These are phyloP conservation scores for Lutjanus argentimaculatus DNA, from an alignment of 2,797 vertebrate genomes.

Conservation along the genomic window DNA sequence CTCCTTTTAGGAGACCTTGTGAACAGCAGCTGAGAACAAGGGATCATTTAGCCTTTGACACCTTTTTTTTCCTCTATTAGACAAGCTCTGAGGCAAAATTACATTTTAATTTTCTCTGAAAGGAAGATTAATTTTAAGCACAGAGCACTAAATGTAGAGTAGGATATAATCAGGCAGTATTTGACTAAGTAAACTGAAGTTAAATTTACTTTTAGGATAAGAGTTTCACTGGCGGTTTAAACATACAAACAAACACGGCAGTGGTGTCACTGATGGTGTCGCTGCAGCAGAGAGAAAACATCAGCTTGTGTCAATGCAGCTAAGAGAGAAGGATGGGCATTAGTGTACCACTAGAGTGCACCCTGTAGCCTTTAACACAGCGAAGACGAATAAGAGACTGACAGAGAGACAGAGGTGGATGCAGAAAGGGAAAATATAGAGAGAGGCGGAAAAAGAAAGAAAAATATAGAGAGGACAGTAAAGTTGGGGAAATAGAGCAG, in stretches of 20 bases:
- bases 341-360: constrained; percentile 77
- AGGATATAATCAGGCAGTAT: not conserved
- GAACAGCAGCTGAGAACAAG: constrained; percentile 13
- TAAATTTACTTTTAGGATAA: not conserved
- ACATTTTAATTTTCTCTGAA: not conserved
- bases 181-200: not conserved
- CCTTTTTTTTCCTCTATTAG: not conserved
- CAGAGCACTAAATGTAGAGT: not conserved
- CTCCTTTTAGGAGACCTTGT: not conserved
- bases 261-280: not conserved
- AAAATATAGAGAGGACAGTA: not conserved
- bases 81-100: constrained; percentile 21
- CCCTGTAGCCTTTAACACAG: constrained; percentile 61
- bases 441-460: constrained; percentile 8
- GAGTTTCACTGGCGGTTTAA: constrained; percentile 14
- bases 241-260: constrained; percentile 10
- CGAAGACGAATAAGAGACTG: constrained; percentile 30
- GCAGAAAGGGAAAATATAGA: constrained; percentile 10
- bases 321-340: constrained; percentile 38
- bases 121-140: constrained; percentile 3
- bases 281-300: constrained; percentile 35
- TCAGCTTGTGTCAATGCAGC: constrained; percentile 33
- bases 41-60: constrained; percentile 11
- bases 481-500: constrained; percentile 19
- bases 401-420: constrained; percentile 2